Evolutionary conservation across 2,113 vertebrate species (phyloP), one percentile per base, ranked within the genome.

Genomic region (Datnioides undecimradiatus): DNA sequence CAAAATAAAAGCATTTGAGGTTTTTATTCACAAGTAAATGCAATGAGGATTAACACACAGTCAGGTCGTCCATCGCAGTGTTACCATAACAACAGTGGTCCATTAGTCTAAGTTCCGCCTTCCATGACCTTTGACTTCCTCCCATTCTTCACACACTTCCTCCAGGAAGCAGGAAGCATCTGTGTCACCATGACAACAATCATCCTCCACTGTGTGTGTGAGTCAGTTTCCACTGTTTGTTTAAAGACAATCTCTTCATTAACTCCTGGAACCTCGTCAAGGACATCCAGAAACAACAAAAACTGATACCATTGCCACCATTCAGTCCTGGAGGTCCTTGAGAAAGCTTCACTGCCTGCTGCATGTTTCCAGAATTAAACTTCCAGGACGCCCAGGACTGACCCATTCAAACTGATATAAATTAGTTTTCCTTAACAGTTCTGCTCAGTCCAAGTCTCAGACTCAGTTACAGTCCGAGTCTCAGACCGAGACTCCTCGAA

Each of bases 91-190:
- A 82, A 58, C 81, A 57, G 13, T 4, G 19, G 23, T 21, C 33
- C 23, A 38, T 52, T 55, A 71, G 21, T 75, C 33, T 21, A 11
- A 33, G 23, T 55, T 52, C 68, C 19, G 1, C 58, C 66, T 60
- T 52, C 21, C 8, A 17, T 0, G 8, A 63, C 52, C 73, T 33
- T 46, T 8, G 8, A 76, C 84, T 94, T 95, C 94, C 93, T 93
- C 75, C 76, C 62, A 93, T 94, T 95, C 88, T 94, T 87, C 48
- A 23, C 40, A 12, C 77, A 84, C 75, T 93, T 95, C 93, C 92
- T 90, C 25, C 82, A 90, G 92, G 91, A 95, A 92, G 87, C 90
- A 77, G 80, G 78, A 69, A 83, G 60, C 64, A 89, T 93, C 91
- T 94, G 93, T 73, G 69, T 85, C n/a, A 2, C 49, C 14, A 9